Evolutionary conservation across 2,888 invertebrate species (phyloP).

Genomic region (Patella caerulea): DNA sequence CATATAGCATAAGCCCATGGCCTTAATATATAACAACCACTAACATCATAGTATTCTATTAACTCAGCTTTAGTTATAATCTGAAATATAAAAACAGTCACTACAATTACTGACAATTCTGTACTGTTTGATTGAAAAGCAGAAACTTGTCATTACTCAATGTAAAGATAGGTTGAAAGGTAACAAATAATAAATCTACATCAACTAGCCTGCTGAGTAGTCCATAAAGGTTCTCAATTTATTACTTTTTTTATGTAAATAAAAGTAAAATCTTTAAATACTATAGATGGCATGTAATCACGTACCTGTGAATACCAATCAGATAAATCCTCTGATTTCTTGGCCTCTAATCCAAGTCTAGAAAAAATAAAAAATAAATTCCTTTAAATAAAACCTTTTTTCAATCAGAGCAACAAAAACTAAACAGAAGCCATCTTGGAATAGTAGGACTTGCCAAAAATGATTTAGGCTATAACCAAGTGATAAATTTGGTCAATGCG

Average conservation of each 20-base stretch:
- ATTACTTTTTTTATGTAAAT: no score
- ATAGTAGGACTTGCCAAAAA: background rate
- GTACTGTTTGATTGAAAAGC: no score
- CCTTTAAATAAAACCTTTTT: background rate
- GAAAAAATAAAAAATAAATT: slow-evolving; percentile 20
- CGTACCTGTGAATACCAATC: slow-evolving; percentile 98
- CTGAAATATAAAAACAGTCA: slow-evolving; percentile 53
- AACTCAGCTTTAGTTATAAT: slow-evolving; percentile 92
- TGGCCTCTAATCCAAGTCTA: slow-evolving; percentile 89
- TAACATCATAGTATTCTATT: slow-evolving; percentile 99
- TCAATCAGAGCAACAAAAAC: background rate
- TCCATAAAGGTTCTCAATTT: no score
- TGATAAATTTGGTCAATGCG: no score
- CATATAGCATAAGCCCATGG: slow-evolving; percentile 98
- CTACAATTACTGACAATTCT: no score
- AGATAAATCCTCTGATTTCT: slow-evolving; percentile 91
- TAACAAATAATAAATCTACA: no score
- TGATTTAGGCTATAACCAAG: no score
- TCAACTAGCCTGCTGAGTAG: no score
- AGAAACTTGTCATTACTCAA: no score
- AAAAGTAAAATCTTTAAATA: no score
- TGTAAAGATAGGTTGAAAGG: no score
- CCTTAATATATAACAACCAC: slow-evolving; percentile 97
- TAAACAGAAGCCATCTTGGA: background rate
- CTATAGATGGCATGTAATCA: background rate